Base-by-base conservation (phyloP, 2,888 invertebrate species). In the Allophyes oxyacanthae region DNA sequence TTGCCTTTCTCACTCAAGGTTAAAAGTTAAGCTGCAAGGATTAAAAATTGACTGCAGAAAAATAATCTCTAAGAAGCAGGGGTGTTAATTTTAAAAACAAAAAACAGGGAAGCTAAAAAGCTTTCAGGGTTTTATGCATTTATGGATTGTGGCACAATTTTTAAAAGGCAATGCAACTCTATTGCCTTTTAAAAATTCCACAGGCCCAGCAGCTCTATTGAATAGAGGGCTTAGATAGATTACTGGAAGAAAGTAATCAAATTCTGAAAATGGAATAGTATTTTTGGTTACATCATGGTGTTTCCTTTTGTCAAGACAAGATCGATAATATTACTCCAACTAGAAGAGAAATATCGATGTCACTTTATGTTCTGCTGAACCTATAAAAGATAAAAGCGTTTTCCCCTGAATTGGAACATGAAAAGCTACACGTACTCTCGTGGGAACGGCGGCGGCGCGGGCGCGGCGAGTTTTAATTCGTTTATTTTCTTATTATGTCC, bases 371-470 rank as follows among this genome's bases (percentile, higher is more conserved):
- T 20, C 20, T 20, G 20, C 20, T 20, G 20, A 20, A 20, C 37
- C 41, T 36, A 46, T 44, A 58, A 49, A 59, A 54, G 13, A 61
- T 45, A 62, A 65, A 62, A 78, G 74, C 78, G 75, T 81, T 37
- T 14, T 59, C 41, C 52, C 73, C 75, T 53, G 54, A 60, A 74
- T 72, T 60, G 64, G 37, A 58, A 67, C 58, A 64, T 65, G 64
- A 61, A 72, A 64, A 72, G 72, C 63, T 61, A 80, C 82, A 81
- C 78, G 81, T 83, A 78, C 83, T 83, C 87, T 80, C 89, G 85
- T 89, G 91, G 89, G 91, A 91, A 88, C 78, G 67, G 76, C 76
- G 78, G 88, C 78, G 67, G 76, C 76, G 78, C 82, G 20, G 20
- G 20, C 76, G 78, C 82, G 77, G 78, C 71, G 79, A 81, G 79